phyloP scores from a whole-genome alignment of 2,797 vertebrate species.

The Pangasius mekongensis region DNA sequence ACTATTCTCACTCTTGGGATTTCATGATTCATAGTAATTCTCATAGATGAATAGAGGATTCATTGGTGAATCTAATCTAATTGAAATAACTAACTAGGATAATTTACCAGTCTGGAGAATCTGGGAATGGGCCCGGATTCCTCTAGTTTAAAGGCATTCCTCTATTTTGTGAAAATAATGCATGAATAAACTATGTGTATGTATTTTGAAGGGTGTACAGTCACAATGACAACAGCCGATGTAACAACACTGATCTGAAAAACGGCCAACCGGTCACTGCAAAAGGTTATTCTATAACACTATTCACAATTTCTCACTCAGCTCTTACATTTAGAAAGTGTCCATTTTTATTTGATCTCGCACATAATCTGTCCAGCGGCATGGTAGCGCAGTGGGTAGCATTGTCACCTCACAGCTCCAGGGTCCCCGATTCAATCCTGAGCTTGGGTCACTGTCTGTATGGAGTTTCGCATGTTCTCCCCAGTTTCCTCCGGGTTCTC shows the following conservation, averaged over 20 bases:
- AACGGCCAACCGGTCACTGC: not conserved
- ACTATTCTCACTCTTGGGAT: not conserved
- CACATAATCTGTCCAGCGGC: not conserved
- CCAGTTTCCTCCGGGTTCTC: not conserved
- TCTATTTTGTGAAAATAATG: not conserved
- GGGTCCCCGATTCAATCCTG: no score
- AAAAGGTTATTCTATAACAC: not conserved
- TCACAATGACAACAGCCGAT: no score
- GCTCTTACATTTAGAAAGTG: not conserved
- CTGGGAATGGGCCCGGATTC: not conserved
- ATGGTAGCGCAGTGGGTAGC: no score
- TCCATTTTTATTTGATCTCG: not conserved
- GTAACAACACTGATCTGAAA: no score
- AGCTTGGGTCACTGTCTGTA: not conserved
- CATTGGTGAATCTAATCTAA: not conserved
- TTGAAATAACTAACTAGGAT: not conserved
- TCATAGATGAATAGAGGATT: not conserved
- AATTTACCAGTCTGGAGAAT: not conserved
- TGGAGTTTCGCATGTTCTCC: not conserved
- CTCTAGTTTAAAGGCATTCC: not conserved
- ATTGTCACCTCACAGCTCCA: not conserved
- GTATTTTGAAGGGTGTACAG: no score
- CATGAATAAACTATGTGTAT: not conserved
- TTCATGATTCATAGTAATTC: not conserved
- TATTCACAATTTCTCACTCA: not conserved